Conservation (phyloP, 2,797 vertebrate genomes). For the Neosilurus hyrtlii region DNA sequence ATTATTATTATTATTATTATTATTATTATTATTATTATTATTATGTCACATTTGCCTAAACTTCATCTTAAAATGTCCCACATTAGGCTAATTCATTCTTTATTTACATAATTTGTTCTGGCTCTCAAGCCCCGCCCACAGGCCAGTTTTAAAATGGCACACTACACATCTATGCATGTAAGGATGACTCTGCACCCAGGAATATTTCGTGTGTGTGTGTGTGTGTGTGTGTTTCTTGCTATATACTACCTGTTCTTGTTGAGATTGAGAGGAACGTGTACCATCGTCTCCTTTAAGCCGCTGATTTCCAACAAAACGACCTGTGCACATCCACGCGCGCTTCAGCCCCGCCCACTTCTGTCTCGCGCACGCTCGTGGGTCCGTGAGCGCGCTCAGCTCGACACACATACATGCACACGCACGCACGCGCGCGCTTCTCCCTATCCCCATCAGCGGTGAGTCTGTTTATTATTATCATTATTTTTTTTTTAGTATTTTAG, state of each 20-base stretch:
- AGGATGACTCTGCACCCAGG: not conserved
- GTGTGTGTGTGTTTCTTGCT: not conserved
- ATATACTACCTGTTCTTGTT: not conserved
- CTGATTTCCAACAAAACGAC: not conserved
- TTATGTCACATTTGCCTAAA: no score
- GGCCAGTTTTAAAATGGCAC: not conserved
- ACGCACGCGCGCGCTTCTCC: constrained; percentile 14
- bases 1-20: no score
- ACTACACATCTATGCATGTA: not conserved
- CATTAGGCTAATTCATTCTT: no score
- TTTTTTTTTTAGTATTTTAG: no score
- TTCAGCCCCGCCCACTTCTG: constrained; percentile 25
- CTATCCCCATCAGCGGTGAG: constrained; percentile 26
- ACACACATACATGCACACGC: constrained; percentile 14
- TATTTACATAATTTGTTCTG: not conserved
- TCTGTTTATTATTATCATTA: constrained; percentile 7
- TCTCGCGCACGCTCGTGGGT: constrained; percentile 37
- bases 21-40: no score
- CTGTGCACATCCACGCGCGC: not conserved
- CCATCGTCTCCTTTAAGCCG: not conserved
- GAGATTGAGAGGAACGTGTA: not conserved
- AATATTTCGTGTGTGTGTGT: no score
- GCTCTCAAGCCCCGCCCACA: not conserved
- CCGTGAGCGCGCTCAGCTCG: constrained; percentile 33
- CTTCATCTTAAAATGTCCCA: no score